Evolutionary conservation across 2,113 vertebrate species (phyloP).

Genomic region (Aphyosemion australe): DNA sequence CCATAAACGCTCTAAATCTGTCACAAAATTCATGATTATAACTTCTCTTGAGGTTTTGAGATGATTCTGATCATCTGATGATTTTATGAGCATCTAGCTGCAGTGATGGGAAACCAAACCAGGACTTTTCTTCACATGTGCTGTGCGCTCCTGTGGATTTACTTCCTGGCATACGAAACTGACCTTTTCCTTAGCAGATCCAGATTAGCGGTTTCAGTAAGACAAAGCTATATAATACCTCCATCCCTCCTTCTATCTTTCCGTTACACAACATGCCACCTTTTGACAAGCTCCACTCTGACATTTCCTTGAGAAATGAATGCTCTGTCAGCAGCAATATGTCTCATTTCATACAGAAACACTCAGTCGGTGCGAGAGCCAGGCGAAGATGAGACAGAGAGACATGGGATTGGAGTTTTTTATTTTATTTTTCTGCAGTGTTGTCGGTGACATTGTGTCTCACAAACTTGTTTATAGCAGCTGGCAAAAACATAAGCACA

Average conservation of each 20-base stretch:
- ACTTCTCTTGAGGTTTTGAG: background rate
- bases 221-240: slow-evolving; percentile 54
- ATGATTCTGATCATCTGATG: background rate
- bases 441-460: slow-evolving; percentile 63
- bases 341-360: slow-evolving; percentile 62
- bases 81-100: background rate
- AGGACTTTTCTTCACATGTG: too few species aligned
- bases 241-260: slow-evolving; percentile 6
- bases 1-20: too few species aligned
- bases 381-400: slow-evolving; percentile 26
- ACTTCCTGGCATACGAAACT: slow-evolving; percentile 59
- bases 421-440: background rate
- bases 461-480: slow-evolving; percentile 43
- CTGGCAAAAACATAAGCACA: slow-evolving; percentile 29
- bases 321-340: slow-evolving; percentile 62
- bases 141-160: slow-evolving; percentile 11
- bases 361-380: slow-evolving; percentile 36
- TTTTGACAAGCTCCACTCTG: slow-evolving; percentile 60
- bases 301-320: slow-evolving; percentile 71
- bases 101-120: too few species aligned
- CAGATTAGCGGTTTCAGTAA: slow-evolving; percentile 62
- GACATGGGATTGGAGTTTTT: slow-evolving; percentile 25
- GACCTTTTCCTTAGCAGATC: slow-evolving; percentile 64
- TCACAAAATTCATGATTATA: background rate
- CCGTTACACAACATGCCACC: slow-evolving; percentile 22